Conservation (phyloP, 2,888 invertebrate species). For the Eutolmus rufibarbis region DNA sequence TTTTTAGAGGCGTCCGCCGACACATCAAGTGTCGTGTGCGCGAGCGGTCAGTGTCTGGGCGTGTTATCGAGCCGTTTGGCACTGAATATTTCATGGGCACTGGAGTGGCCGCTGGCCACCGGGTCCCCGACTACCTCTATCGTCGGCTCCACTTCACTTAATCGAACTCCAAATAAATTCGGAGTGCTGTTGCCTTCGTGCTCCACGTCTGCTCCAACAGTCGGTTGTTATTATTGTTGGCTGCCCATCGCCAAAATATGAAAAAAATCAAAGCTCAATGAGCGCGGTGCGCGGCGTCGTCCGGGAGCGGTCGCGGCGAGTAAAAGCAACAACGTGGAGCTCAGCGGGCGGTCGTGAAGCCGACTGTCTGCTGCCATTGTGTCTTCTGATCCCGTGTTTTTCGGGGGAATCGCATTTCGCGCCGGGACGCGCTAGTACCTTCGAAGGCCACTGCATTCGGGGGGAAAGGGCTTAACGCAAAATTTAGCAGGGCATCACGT, state of each 20-base stretch:
- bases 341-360: not conserved
- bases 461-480: slow-evolving; percentile 1
- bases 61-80: slow-evolving; percentile 24
- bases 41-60: not conserved
- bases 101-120: not conserved
- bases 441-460: not conserved
- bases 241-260: not conserved
- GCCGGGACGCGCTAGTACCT: not conserved
- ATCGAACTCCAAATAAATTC: slow-evolving; percentile 4
- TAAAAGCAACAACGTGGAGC: not conserved
- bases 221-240: not conserved
- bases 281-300: not conserved
- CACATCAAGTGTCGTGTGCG: not conserved
- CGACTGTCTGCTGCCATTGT: slow-evolving; percentile 26
- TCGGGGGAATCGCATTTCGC: slow-evolving; percentile 7
- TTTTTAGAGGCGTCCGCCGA: not conserved
- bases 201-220: not conserved
- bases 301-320: not conserved
- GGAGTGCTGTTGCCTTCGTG: not conserved
- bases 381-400: not conserved
- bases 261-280: slow-evolving; percentile 17
- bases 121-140: not conserved
- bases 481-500: slow-evolving; percentile 24
- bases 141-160: not conserved
- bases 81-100: slow-evolving; percentile 16